These are phyloP conservation scores for Aplodontia rufa DNA, from an alignment of 2,113 vertebrate genomes.

Conservation along the genomic window DNA sequence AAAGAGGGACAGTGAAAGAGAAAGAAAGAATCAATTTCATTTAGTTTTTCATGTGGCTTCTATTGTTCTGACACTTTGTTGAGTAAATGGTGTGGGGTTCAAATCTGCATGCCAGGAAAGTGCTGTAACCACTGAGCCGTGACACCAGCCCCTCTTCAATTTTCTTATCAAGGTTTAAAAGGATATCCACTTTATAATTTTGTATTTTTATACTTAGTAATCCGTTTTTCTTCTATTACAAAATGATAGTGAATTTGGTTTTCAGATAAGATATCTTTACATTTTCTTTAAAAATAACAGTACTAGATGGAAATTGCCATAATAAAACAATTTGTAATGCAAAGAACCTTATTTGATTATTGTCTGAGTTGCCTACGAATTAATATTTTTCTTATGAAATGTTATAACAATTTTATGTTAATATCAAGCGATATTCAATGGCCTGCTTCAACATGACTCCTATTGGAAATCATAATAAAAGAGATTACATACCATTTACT, in stretches of 20 bases:
- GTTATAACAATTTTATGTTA: background rate
- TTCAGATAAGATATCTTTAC: background rate
- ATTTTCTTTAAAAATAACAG: constrained; percentile 50
- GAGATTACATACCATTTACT: background rate
- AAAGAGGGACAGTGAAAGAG: no score
- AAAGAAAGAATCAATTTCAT: no score
- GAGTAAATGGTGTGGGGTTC: no score
- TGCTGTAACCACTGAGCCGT: no score
- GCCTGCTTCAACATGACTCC: background rate
- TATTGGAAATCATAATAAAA: background rate
- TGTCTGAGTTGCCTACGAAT: constrained; percentile 29
- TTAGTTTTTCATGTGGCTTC: no score
- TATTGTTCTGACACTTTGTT: no score
- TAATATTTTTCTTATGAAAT: background rate
- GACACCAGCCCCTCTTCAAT: no score
- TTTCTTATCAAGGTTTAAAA: constrained; percentile 43
- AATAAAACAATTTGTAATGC: background rate
- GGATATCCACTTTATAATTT: background rate
- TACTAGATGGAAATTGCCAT: background rate
- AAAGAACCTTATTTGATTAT: constrained; percentile 50
- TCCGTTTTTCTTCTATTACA: constrained; percentile 14
- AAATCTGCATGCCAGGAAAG: no score
- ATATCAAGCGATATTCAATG: background rate
- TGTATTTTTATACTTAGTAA: constrained; percentile 14
- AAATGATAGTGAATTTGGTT: constrained; percentile 30